Base-by-base conservation (phyloP, 2,888 invertebrate genomes). In the Andrena trimmerana region DNA sequence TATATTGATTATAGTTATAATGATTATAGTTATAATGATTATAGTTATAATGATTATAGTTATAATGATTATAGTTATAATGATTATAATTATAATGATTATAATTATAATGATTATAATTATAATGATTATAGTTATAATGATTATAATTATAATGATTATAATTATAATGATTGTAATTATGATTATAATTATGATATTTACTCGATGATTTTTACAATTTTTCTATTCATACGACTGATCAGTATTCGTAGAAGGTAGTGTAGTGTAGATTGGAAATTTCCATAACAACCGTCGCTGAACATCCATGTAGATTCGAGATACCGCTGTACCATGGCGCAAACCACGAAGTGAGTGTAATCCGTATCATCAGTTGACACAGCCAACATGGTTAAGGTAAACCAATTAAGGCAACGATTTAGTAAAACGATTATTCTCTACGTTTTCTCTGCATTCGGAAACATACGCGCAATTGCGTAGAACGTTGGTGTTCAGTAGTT, bases 371-470 rank as follows among this genome's bases (percentile, higher is more conserved):
- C 33, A 36, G 62, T 62, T 69, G 60, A 52, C 69, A 75, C 16
- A 42, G 52, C 8, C 69, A 69, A 69, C 50, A 33, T 27, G 10
- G 62, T 69, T 69, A 50, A 36, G 62, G 69, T 75, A 69, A 75
- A 52, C 52, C 62, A 75, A 75, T 75, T 75, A 75, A 75, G 62
- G 36, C 52, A 69, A 69, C 75, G 75, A 54, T 62, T 62, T 69
- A 24, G 48, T 69, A 62, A 69, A 75, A 75, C 69, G 20, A 75
- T 62, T 69, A 62, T 62, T 29, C 36, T 6, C 5, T 36, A 2
- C 16, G 16, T 69, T 62, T 75, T 62, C 33, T 24, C 27, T 57
- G 0, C 31, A 31, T 65, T 29, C 13, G 7, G n/a, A 13, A 42
- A 59, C n/a, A n/a, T 0, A 16, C 4, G 42, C 13, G 42, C 42